Base-by-base conservation (phyloP, 1,140 invertebrate species). In the Frieseomelitta varia region DNA sequence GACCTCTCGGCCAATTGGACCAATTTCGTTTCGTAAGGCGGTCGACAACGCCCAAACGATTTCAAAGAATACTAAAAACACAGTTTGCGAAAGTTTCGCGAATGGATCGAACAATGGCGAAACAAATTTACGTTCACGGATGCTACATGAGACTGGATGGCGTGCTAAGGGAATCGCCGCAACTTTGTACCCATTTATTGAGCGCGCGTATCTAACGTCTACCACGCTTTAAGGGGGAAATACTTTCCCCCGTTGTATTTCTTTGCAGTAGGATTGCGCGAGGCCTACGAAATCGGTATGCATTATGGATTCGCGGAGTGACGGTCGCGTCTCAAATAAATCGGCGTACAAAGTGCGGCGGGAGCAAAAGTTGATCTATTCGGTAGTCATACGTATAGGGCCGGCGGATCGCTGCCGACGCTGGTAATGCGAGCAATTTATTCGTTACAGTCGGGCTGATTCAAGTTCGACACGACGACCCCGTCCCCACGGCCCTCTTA, bases 401-500 rank as follows among this genome's bases (percentile, higher is more conserved):
- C 17, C 73, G 81, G 15, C 71, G 76, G 75, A 77, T 80, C 85
- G 86, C 68, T 75, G 81, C n/a, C 85, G 81, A 75, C 81, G 81
- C 63, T 80, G 84, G 89, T 90, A 90, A 90, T 88, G 88, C 86
- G 86, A 86, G 85, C 89, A 89, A 92, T 90, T 90, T 90, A 90
- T 91, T 91, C 89, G 89, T 88, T 90, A 90, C 87, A 90, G 87
- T 85, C 86, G 90, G 84, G 79, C 87, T 83, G 90, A 91, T 87
- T 90, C 89, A 79, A 87, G 90, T 88, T 89, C 84, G 85, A 88
- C 88, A 79, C 87, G 80, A 74, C 85, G 79, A 65, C 85, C 84
- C 79, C 82, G 89, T 91, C 85, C 88, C 89, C 83, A 86, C 78
- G 85, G 90, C 51, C 89, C 89, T 90, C 89, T 92, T 92, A 92